Evolutionary conservation across 2,797 vertebrate species (phyloP).

Genomic region (Jordanella pulchra): DNA sequence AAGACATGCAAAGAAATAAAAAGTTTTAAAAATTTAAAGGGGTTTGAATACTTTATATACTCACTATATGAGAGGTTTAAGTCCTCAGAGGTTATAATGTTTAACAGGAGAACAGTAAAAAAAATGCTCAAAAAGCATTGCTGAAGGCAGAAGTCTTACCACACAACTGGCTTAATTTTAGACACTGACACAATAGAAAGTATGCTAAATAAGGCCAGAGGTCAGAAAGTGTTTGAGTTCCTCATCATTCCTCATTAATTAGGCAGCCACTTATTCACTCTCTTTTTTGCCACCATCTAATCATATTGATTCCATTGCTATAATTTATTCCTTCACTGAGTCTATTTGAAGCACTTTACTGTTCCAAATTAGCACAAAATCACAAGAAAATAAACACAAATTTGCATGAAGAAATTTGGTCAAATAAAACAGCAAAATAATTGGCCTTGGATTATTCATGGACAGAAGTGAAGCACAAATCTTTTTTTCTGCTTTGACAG

Average conservation of each 20-base stretch:
- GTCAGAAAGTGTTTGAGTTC: slow-evolving; percentile 43
- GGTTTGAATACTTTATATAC: too few species aligned
- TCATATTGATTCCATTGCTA: slow-evolving; percentile 20
- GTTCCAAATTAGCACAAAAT: slow-evolving; percentile 44
- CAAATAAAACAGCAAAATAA: slow-evolving; percentile 53
- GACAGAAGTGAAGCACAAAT: slow-evolving; percentile 15
- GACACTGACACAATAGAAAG: slow-evolving; percentile 1
- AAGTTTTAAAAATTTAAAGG: too few species aligned
- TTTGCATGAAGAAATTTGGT: slow-evolving; percentile 26
- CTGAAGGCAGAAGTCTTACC: background rate
- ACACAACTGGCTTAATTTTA: slow-evolving; percentile 6
- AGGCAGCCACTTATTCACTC: slow-evolving; percentile 26
- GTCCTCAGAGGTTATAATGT: slow-evolving; percentile 1
- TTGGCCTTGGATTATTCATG: background rate
- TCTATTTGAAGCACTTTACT: slow-evolving; percentile 38
- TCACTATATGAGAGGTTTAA: slow-evolving; percentile 13
- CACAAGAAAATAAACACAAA: background rate
- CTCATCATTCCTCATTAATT: slow-evolving; percentile 51
- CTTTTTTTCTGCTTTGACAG: slow-evolving; percentile 8
- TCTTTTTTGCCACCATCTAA: slow-evolving; percentile 14
- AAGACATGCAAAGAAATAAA: too few species aligned
- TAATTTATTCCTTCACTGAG: slow-evolving; percentile 53
- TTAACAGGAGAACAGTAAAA: slow-evolving; percentile 4
- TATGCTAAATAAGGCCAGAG: slow-evolving; percentile 28
- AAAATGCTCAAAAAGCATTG: slow-evolving; percentile 4